Conservation (phyloP, 2,797 vertebrate species). For the Menidia menidia region DNA sequence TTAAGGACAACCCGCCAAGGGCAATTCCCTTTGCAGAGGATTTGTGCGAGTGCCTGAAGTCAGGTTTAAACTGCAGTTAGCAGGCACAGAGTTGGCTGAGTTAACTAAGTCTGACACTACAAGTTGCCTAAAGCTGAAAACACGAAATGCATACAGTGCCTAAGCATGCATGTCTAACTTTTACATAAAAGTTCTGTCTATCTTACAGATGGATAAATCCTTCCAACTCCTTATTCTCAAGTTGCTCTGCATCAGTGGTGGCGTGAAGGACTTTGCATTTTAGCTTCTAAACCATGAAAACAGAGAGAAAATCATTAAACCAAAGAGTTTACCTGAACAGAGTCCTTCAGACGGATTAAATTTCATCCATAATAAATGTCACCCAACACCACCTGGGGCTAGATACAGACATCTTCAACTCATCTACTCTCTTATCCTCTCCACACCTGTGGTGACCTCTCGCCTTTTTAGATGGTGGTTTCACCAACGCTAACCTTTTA, state of each 20-base stretch:
- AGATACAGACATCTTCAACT: conserved; percentile 46
- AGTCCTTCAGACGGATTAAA: conserved; percentile 37
- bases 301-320: conserved; percentile 25
- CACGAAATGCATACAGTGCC: conserved; percentile 40
- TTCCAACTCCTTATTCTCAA: background rate
- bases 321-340: conserved; percentile 40
- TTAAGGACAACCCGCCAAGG: conserved; percentile 25
- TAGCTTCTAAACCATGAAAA: conserved; percentile 23
- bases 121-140: conserved; percentile 47
- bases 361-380: conserved; percentile 60
- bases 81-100: conserved; percentile 26
- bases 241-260: conserved; percentile 9
- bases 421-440: conserved; percentile 35
- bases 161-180: conserved; percentile 46
- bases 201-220: conserved; percentile 17
- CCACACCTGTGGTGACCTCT: conserved; percentile 37
- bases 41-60: conserved; percentile 29
- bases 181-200: conserved; percentile 21
- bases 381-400: conserved; percentile 52
- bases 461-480: conserved; percentile 39
- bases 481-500: conserved; percentile 20
- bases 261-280: conserved; percentile 21
- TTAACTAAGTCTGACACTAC: conserved; percentile 48
- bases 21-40: conserved; percentile 25
- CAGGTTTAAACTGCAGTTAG: conserved; percentile 34